Percentiles rank a stretch among this genome's conserved stretches.
phyloP scores from a whole-genome alignment of 2,888 invertebrate species.

The Anthophora plumipes region DNA sequence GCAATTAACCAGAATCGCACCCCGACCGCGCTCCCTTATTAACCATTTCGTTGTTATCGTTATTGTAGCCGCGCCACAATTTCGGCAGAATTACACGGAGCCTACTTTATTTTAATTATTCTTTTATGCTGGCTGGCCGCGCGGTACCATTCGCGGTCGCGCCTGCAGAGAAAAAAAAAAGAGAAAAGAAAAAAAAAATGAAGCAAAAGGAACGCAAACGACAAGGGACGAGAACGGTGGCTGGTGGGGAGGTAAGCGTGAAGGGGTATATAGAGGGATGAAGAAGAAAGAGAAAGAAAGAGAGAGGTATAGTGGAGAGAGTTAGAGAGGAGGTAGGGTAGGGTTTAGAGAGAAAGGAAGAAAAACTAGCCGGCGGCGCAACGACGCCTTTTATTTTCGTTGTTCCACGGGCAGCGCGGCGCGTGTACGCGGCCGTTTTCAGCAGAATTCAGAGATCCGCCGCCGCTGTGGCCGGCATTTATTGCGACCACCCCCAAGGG shows the following conservation, averaged over 20 bases:
- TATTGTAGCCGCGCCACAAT: constrained; percentile 65
- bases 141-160: constrained; percentile 36
- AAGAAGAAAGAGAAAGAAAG: background rate
- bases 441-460: constrained; percentile 73
- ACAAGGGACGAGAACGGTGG: background rate
- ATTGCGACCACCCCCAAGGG: constrained; percentile 77
- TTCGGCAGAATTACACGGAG: constrained; percentile 70
- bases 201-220: too few relatives aligned
- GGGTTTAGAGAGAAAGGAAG: constrained; percentile 36
- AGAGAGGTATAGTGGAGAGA: background rate
- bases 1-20: constrained; percentile 35
- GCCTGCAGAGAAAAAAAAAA: constrained; percentile 14
- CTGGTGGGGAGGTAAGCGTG: background rate
- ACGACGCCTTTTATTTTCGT: constrained; percentile 63
- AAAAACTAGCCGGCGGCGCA: constrained; percentile 58
- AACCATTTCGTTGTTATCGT: constrained; percentile 68
- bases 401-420: constrained; percentile 47
- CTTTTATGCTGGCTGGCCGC: constrained; percentile 67
- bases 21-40: constrained; percentile 43
- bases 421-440: constrained; percentile 38
- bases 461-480: constrained; percentile 73
- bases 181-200: too few relatives aligned
- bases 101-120: constrained; percentile 74
- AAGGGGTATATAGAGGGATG: background rate
- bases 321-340: background rate